Evolutionary conservation across 2,797 vertebrate species (phyloP), one percentile per base, ranked within the genome.

Genomic region (Steatocranus sp.): DNA sequence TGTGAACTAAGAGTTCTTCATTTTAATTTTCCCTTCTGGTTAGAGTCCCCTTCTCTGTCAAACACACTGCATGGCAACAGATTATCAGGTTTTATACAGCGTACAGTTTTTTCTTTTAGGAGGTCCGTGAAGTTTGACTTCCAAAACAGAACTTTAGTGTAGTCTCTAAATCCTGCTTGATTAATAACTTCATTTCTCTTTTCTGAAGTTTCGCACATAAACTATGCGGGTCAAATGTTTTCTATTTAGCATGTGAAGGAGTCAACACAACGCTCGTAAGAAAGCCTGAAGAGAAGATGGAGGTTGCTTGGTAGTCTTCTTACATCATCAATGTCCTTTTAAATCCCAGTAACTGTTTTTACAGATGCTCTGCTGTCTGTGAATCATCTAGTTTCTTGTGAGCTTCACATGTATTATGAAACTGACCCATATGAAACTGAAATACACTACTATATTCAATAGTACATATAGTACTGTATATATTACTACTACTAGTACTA

Each of bases 21-120:
- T 17, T 56, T 56, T 56, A 0, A 17, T 10, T 56, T 56, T 1
- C 18, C 17, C 46, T 18, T 18, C 1, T 18, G 17, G 46, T 17
- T 48, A 48, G 46, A 18, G 17, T 48, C 3, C 50, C 7, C 53
- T 54, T 25, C 23, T 0, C 51, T 54, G 23, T 27, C 1, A 54
- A 54, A 53, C 2, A 15, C 51, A 0, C 9, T 10, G 27, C 27
- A 30, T 17, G 25, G 25, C 30, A 56, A 56, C 25, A 56, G 15
- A 56, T 56, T 3, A 56, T 18, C 27, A 2, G 27, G 25, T 56
- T 56, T 38, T 38, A 38, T 38, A 38, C 36, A 38, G 4, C 10
- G 5, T 38, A 11, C 36, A 38, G 36, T 38, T 38, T 36, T 30
- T 0, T 30, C 15, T 18, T 56, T 56, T 10, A 56, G 15, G 15